Conservation (phyloP, 2,888 invertebrate species). For the Tanaodytes sp. region DNA sequence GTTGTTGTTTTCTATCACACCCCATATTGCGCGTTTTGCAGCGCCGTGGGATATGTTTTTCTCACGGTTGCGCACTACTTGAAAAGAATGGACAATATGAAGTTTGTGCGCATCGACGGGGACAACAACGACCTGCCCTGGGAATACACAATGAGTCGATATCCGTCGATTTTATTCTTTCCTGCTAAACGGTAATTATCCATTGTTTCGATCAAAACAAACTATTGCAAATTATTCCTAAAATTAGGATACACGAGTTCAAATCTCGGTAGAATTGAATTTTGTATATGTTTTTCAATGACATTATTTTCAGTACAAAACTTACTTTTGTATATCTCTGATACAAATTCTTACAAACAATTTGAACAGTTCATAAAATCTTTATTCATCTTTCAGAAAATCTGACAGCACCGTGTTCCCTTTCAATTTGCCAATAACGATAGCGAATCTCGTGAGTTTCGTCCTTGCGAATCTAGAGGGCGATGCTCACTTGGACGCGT, state of each 20-base stretch:
- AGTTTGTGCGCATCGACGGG: constrained; percentile 84
- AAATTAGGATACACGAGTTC: too few relatives aligned
- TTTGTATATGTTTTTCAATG: too few relatives aligned
- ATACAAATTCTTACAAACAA: too few relatives aligned
- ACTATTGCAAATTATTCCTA: too few relatives aligned
- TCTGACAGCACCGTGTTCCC: constrained; percentile 83
- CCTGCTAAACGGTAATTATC: constrained; percentile 77
- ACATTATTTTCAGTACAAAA: too few relatives aligned
- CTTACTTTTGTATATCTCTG: too few relatives aligned
- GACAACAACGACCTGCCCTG: constrained; percentile 90
- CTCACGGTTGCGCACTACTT: constrained; percentile 80
- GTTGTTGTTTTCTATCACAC: constrained; percentile 86
- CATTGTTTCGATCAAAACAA: background rate
- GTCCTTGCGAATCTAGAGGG: constrained; percentile 80
- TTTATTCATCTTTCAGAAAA: constrained; percentile 74
- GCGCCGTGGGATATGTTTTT: constrained; percentile 80
- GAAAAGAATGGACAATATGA: constrained; percentile 73
- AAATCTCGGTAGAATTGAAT: too few relatives aligned
- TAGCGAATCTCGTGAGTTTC: constrained; percentile 81
- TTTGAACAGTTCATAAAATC: too few relatives aligned
- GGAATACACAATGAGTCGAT: constrained; percentile 85
- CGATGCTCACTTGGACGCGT: constrained; percentile 67
- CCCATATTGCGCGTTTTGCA: constrained; percentile 85
- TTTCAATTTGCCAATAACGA: constrained; percentile 76
- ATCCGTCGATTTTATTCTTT: constrained; percentile 87